Conservation (phyloP, 64 coral and sea anemone genomes). For the Actinia equina region DNA sequence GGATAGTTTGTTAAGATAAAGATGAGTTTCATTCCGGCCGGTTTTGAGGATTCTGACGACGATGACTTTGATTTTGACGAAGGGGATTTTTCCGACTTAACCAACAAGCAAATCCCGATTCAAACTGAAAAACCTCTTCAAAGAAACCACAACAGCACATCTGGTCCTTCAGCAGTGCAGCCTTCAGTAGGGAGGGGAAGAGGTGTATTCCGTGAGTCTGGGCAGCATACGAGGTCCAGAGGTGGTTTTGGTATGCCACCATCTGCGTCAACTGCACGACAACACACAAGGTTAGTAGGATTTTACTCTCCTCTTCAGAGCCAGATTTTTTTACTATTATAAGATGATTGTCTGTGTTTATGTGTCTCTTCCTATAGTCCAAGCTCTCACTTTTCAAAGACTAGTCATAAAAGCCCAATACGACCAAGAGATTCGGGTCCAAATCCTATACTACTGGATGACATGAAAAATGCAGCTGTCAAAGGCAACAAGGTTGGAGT, state of each 20-base stretch:
- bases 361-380: neutral
- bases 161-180: neutral
- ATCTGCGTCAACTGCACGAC: neutral
- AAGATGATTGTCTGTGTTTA: neutral
- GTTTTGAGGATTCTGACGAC: slow-evolving; percentile 56
- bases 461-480: slow-evolving; percentile 40
- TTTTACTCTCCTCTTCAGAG: neutral
- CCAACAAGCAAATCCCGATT: neutral
- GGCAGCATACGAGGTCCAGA: slow-evolving; percentile 3
- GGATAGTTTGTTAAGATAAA: neutral
- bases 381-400: neutral
- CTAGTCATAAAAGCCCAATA: neutral
- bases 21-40: slow-evolving; percentile 22
- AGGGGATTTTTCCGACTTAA: neutral
- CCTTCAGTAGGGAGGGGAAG: slow-evolving; percentile 33
- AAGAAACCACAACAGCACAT: neutral
- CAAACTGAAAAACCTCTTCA: neutral
- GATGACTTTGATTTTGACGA: slow-evolving; percentile 49
- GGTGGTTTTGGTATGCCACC: slow-evolving; percentile 23
- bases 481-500: slow-evolving; percentile 42
- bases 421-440: neutral
- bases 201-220: neutral
- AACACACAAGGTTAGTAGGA: neutral
- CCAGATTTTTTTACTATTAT: neutral
- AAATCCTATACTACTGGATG: slow-evolving; percentile 22